Base-by-base conservation (phyloP, 2,888 invertebrate genomes). In the Cheilosia vulpina region DNA sequence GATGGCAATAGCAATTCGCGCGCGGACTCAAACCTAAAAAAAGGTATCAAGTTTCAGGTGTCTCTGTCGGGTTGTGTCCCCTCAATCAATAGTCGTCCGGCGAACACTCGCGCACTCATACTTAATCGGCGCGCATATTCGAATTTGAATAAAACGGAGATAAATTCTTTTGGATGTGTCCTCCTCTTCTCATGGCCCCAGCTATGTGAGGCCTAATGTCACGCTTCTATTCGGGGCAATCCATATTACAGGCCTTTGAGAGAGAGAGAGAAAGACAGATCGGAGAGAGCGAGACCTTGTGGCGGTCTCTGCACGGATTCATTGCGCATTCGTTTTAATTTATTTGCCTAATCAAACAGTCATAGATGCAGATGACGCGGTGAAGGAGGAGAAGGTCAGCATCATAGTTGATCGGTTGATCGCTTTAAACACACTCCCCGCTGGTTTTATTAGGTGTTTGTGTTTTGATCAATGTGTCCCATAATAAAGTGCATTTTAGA, bases 381-480 rank as follows among this genome's bases (percentile, higher is more conserved):
- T 0, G 38, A 21, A 27, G 50, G 21, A 38, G 63, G 38, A 13
- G 13, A 11, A 21, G 17, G 21, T n/a, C 50, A 11, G 58, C 17
- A 45, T 52, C 45, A 80, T 77, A 76, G 85, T 85, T 81, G 85
- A 80, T 80, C 71, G 71, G 79, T 73, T 80, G 85, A 87, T 77
- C 77, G 81, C 72, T 73, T 87, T 87, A 87, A 87, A 68, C 80
- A 72, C 69, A 72, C 81, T 78, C 43, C 87, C 87, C 73, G 77
- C 73, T 47, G 81, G 81, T 78, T 87, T 87, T 87, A 87, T 87
- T 87, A 82, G 87, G 87, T 87, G 87, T 87, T 87, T 87, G 87
- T 81, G 60, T 81, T 87, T 87, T 87, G 87, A 87, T 87, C 81
- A 87, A 87, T 77, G 81, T 66, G 78, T 63, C 81, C 60, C 75